Evolutionary conservation across 2,113 vertebrate genomes (phyloP), one percentile per base, ranked within the genome.

Genomic region (Nycticryphes semicollaris): DNA sequence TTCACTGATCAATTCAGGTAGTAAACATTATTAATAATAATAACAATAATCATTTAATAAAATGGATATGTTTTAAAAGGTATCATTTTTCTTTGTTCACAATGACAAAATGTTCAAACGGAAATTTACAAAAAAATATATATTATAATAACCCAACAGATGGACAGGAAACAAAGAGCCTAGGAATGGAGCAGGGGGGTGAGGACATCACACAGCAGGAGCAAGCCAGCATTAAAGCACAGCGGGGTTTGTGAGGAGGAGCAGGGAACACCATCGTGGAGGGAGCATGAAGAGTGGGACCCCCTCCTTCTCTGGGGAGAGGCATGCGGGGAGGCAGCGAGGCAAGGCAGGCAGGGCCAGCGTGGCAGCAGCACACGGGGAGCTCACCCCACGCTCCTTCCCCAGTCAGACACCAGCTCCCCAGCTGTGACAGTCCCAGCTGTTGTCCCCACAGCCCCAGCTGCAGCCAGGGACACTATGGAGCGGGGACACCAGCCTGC

Each of bases 1-100:
- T 97, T 96, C 96, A 97, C 90, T 94, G 96, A 97, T 97, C 96
- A 95, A 95, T 97, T 96, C 95, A 96, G 96, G 94, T 97, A 97
- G 96, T 97, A 97, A 97, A 97, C 96, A 97, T 97, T 96, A 97
- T 95, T 97, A 96, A 75, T 87, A 92, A 85, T 95, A 94, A 90
- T 90, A 93, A 96, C 87, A 96, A 95, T 96, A 88, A 91, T 97
- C 92, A 96, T 97, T 97, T 97, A 97, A 97, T 97, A 97, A 97
- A 97, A 97, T 89, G 80, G 96, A 93, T 95, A 96, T 93, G 92
- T 96, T 97, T 94, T 96, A 84, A 96, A 97, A 96, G 91, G 95
- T 94, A 96, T 96, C 14, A 2, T 78, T 96, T 92, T 95, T 95
- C 95, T 95, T 95, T 86, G 82, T 78, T 96, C 97, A 97, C 97